A percentile compares a stretch with the other conserved stretches of the same genome.
These are phyloP conservation scores for Oxyruncus cristatus DNA, from an alignment of 2,113 vertebrate genomes.

Conservation along the genomic window DNA sequence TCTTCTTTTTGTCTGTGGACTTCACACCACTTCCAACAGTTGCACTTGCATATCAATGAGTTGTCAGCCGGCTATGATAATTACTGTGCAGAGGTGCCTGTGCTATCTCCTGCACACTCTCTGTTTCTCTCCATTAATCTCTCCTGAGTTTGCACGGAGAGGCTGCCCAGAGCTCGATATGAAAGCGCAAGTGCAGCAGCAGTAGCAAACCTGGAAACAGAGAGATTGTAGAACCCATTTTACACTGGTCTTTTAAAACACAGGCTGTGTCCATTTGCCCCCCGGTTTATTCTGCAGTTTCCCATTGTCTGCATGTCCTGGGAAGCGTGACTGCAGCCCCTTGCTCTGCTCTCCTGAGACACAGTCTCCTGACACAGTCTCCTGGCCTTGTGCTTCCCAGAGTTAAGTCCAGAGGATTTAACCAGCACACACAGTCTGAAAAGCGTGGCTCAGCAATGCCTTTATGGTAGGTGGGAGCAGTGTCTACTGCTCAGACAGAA, in stretches of 20 bases:
- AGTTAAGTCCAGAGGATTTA: not conserved
- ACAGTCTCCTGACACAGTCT: not conserved
- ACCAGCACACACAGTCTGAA: not conserved
- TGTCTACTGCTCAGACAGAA: not conserved
- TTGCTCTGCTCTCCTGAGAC: not conserved
- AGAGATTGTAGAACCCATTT: not conserved
- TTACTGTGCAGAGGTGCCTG: not conserved
- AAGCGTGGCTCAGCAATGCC: not conserved
- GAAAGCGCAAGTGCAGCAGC: not conserved
- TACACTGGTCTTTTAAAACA: accelerated
- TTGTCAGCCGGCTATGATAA: not conserved
- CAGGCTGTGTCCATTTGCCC: not conserved
- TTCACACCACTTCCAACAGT: not conserved
- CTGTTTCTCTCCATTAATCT: not conserved
- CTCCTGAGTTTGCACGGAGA: not conserved
- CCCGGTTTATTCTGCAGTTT: not conserved
- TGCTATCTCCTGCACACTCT: not conserved
- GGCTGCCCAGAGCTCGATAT: not conserved
- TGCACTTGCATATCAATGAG: not conserved
- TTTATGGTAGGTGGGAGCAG: not conserved
- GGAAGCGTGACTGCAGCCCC: not conserved
- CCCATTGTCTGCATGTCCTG: not conserved
- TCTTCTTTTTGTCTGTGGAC: not conserved
- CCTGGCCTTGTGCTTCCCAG: not conserved
- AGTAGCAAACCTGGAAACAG: not conserved